Evolutionary conservation across 2,113 vertebrate genomes (phyloP).

Genomic region (Mellivora capensis): DNA sequence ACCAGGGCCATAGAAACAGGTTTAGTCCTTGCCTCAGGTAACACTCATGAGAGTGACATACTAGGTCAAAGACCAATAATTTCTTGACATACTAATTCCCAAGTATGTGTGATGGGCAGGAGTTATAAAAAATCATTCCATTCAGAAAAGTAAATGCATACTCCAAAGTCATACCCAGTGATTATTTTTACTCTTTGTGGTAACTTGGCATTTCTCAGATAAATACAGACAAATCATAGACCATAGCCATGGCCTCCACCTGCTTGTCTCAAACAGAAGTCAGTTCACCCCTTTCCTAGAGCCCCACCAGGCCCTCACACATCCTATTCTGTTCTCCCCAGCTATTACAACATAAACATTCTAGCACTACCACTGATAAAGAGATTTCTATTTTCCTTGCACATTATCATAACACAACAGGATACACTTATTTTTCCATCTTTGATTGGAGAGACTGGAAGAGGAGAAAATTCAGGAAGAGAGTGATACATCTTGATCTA

Average conservation of each 20-base stretch:
- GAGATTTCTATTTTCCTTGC: constrained; percentile 29
- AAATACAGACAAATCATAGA: constrained; percentile 29
- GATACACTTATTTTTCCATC: neutral
- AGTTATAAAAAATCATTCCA: neutral
- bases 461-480: constrained; percentile 19
- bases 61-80: neutral
- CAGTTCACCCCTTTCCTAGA: neutral
- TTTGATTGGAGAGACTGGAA: constrained; percentile 57
- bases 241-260: neutral
- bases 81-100: neutral
- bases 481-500: neutral
- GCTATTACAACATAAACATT: neutral
- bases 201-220: neutral
- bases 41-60: neutral
- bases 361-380: fast-evolving
- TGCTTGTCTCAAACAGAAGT: neutral
- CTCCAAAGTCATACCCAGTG: neutral
- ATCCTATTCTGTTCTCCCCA: fast-evolving
- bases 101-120: neutral
- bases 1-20: neutral
- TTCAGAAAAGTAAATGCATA: neutral
- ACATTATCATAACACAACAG: neutral
- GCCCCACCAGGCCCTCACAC: fast-evolving
- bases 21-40: neutral
- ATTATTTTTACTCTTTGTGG: neutral